Percentiles rank a stretch among this genome's conserved stretches.
Conservation (phyloP, 2,113 vertebrate species). For the Ptyas mucosa region DNA sequence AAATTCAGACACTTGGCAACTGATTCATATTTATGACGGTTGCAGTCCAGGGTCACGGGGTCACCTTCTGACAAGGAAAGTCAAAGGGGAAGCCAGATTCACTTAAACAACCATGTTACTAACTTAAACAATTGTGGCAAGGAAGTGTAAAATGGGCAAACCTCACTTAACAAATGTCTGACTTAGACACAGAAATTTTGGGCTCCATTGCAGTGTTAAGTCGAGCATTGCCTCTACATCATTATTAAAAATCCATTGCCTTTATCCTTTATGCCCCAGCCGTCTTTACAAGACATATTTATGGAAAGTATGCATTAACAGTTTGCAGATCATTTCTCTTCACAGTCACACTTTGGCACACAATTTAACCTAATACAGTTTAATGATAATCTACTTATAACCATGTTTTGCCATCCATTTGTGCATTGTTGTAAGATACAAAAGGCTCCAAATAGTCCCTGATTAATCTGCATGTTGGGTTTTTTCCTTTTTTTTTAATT, state of each 20-base stretch:
- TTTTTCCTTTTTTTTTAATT: not conserved
- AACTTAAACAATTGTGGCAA: not conserved
- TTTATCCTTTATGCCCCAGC: too few species aligned
- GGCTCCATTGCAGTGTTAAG: not conserved
- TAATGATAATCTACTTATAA: not conserved
- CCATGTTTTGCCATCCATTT: not conserved
- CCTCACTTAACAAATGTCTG: not conserved
- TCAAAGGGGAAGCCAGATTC: not conserved
- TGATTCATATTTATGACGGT: not conserved
- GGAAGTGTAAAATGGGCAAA: not conserved
- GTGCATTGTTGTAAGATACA: not conserved
- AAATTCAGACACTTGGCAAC: not conserved
- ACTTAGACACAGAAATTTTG: not conserved
- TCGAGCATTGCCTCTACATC: not conserved
- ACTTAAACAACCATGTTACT: not conserved
- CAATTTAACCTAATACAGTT: not conserved
- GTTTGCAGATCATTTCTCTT: not conserved
- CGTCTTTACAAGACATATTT: not conserved
- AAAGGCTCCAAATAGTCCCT: not conserved
- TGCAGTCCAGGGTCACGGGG: not conserved
- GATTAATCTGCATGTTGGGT: not conserved
- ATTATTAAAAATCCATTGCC: not conserved
- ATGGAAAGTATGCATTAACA: not conserved
- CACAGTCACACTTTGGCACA: not conserved
- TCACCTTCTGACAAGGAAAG: not conserved